Percentiles rank a stretch among this genome's conserved stretches.
Conservation (phyloP, 1,140 invertebrate species). For the Carposina sasakii region DNA sequence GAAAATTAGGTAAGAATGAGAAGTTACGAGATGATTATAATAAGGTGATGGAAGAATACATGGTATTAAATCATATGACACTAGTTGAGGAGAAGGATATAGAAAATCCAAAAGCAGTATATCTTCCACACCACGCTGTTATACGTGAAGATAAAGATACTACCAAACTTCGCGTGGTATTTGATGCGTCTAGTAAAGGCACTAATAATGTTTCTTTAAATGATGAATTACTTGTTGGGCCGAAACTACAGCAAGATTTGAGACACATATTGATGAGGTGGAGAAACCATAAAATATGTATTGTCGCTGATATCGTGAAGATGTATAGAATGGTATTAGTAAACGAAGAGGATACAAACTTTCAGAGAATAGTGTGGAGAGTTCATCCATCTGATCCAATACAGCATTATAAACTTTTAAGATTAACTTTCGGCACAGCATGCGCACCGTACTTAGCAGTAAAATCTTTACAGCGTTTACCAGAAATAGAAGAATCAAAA, state of each 20-base stretch:
- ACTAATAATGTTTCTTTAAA: conserved; percentile 6
- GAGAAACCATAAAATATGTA: conserved; percentile 27
- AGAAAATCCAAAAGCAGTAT: conserved; percentile 25
- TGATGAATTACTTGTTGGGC: conserved; percentile 10
- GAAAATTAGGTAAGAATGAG: conserved; percentile 23
- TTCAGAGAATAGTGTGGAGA: conserved; percentile 48
- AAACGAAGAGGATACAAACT: conserved; percentile 21
- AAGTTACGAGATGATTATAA: conserved; percentile 34
- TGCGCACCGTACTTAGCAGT: conserved; percentile 36
- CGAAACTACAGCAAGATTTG: conserved; percentile 30
- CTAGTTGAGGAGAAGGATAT: conserved; percentile 17
- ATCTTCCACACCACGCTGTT: conserved; percentile 37
- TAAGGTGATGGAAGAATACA: conserved; percentile 46
- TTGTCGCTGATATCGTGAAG: conserved; percentile 43
- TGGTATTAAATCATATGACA: conserved; percentile 37
- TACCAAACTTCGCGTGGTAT: conserved; percentile 39
- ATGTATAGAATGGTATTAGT: conserved; percentile 44
- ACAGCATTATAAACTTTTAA: conserved; percentile 30
- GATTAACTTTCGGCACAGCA: conserved; percentile 31
- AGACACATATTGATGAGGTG: conserved; percentile 42
- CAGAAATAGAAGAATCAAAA: conserved; percentile 17
- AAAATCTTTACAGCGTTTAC: conserved; percentile 17
- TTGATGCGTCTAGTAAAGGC: conserved; percentile 40
- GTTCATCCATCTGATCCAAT: conserved; percentile 8
- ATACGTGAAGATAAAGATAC: conserved; percentile 33